These are phyloP conservation scores for Leptinotarsa peninsularis DNA, from an alignment of 2,888 invertebrate species.

Conservation along the genomic window DNA sequence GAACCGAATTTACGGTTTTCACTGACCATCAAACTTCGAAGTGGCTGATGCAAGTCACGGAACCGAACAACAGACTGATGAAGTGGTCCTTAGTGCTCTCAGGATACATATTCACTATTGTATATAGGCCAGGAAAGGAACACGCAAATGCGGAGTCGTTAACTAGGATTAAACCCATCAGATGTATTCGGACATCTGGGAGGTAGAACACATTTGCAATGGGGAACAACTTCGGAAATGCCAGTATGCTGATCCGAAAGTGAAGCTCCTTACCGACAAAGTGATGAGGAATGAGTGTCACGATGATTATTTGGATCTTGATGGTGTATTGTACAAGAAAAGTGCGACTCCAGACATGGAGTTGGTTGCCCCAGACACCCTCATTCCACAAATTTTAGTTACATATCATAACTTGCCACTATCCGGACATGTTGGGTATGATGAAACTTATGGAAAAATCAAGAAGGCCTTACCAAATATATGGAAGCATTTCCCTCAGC, in stretches of 20 bases:
- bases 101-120: conserved; percentile 40
- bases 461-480: conserved; percentile 15
- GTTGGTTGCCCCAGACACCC: background rate
- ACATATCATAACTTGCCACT: conserved; percentile 47
- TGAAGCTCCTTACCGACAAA: background rate
- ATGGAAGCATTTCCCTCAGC: too few species aligned
- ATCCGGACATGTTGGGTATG: conserved; percentile 53
- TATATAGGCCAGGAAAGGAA: conserved; percentile 41
- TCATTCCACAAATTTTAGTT: conserved; percentile 32
- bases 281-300: background rate
- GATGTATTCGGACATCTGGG: background rate
- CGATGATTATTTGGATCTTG: conserved; percentile 28
- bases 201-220: conserved; percentile 28
- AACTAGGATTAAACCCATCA: too few species aligned
- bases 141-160: conserved; percentile 39
- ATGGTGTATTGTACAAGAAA: conserved; percentile 16
- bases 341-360: background rate
- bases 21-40: conserved; percentile 45
- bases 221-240: conserved; percentile 2
- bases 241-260: background rate
- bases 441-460: conserved; percentile 50
- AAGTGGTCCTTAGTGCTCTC: conserved; percentile 40
- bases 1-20: conserved; percentile 33
- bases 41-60: conserved; percentile 40
- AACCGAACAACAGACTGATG: conserved; percentile 38